Conservation (phyloP, 1,140 invertebrate species). For the Monochamus saltuarius region DNA sequence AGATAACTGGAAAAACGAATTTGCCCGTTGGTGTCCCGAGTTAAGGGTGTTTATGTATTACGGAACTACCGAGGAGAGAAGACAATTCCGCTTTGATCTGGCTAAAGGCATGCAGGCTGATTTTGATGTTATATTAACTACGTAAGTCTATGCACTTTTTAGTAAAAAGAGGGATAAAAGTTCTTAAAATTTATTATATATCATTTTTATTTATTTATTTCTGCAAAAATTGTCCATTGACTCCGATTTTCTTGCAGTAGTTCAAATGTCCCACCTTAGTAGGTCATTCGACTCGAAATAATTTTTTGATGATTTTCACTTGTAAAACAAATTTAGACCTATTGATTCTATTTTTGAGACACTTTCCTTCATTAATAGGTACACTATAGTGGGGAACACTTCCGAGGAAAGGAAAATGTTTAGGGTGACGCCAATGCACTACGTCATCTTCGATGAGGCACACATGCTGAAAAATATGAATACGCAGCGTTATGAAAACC, state of each 20-base stretch:
- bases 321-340: no score
- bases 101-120: conserved; percentile 72
- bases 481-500: conserved; percentile 83
- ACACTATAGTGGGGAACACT: conserved; percentile 77
- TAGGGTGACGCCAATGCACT: conserved; percentile 83
- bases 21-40: conserved; percentile 80
- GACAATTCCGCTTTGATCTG: conserved; percentile 73
- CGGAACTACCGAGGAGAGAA: conserved; percentile 81
- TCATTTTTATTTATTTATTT: neutral
- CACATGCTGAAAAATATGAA: conserved; percentile 98
- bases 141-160: conserved; percentile 56
- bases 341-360: no score
- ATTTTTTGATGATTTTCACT: no score
- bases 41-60: conserved; percentile 84
- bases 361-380: conserved; percentile 54
- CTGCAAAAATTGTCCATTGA: neutral
- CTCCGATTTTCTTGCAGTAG: neutral
- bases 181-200: no score
- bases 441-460: conserved; percentile 95
- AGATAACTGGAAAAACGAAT: conserved; percentile 89
- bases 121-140: conserved; percentile 85
- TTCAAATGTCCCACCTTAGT: no score
- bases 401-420: conserved; percentile 90
- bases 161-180: neutral
- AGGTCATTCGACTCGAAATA: no score